Evolutionary conservation across 2,888 invertebrate genomes (phyloP), one percentile per base, ranked within the genome.

Genomic region (Crossocerus cetratus): DNA sequence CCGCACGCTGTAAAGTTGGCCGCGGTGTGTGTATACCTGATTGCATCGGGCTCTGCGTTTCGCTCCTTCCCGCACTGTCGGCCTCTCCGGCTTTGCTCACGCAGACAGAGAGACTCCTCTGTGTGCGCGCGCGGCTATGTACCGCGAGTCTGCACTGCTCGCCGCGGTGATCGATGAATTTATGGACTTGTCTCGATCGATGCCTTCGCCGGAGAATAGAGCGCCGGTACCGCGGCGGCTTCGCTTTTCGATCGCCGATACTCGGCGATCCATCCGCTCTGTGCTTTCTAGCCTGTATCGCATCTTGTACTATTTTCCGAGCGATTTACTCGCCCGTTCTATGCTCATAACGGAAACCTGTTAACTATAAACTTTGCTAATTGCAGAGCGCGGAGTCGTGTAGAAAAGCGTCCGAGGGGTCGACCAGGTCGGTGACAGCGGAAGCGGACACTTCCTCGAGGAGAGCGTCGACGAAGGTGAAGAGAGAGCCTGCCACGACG

Each of bases 401-500:
- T 76, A 87, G 90, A 71, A 89, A 89, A 73, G 82, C 86, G 2
- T 87, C 88, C 11, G 90, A 90, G 62, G 73, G 83, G 16, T 88
- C 87, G 58, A 87, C 82, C 73, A 85, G 89, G 64, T 90, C 90
- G 59, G 86, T 90, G 56, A 86, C 89, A 2, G 90, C 90, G 3
- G 90, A 90, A 70, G 90, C 90, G 2, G 90, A 90, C 74, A 90
- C 90, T 1, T 90, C 90, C 0, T 86, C 88, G 57, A 86, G 89
- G 42, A 81, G 89, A 68, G 83, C 84, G 14, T 89, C 90, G 32
- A 86, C 87, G 42, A 90, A 90, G 75, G 90, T 92, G 8, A 91
- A 92, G 77, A 88, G 91, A 67, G 92, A 92, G 80, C 91, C 91
- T 13, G 90, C 89, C 2, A 89, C 88, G 16, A 87, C 86, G 16